These are phyloP conservation scores for Myathropa florea DNA, from an alignment of 2,888 invertebrate species.

Conservation along the genomic window DNA sequence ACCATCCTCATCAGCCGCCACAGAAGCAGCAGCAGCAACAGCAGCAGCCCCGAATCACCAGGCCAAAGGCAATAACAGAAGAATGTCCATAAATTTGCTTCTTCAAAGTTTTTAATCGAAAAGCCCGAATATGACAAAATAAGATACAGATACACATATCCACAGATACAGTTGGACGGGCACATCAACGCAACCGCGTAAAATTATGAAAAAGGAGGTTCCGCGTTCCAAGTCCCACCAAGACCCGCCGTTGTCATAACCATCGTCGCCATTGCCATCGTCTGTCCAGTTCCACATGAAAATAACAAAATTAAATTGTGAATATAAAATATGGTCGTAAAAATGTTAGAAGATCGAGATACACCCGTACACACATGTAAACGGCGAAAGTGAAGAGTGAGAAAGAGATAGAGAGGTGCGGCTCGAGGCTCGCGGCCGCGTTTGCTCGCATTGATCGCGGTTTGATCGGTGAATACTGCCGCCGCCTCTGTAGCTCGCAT, in stretches of 20 bases:
- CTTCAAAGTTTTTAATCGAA: constrained; percentile 70
- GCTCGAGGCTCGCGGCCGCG: constrained; percentile 45
- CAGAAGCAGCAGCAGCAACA: constrained; percentile 3
- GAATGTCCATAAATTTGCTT: constrained; percentile 71
- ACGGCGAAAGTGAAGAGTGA: neutral
- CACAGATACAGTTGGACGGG: constrained; percentile 37
- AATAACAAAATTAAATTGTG: constrained; percentile 71
- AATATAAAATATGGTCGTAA: constrained; percentile 70
- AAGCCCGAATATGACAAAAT: constrained; percentile 70
- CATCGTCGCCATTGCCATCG: neutral
- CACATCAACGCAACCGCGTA: constrained; percentile 53
- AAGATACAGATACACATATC: constrained; percentile 49
- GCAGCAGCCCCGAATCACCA: constrained; percentile 21
- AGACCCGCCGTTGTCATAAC: neutral
- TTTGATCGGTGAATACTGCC: constrained; percentile 57
- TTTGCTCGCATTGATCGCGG: constrained; percentile 61
- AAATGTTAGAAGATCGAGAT: constrained; percentile 48
- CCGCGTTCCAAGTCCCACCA: constrained; percentile 2
- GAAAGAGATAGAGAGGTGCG: neutral
- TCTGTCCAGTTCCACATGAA: constrained; percentile 6
- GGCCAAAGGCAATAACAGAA: constrained; percentile 66
- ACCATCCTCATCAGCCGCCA: constrained; percentile 9
- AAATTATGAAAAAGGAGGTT: constrained; percentile 68
- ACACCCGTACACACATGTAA: neutral
- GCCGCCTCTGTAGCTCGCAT: constrained; percentile 28